phyloP scores from a whole-genome alignment of 1,140 invertebrate genomes.

The Bursaphelenchus mucronatus region DNA sequence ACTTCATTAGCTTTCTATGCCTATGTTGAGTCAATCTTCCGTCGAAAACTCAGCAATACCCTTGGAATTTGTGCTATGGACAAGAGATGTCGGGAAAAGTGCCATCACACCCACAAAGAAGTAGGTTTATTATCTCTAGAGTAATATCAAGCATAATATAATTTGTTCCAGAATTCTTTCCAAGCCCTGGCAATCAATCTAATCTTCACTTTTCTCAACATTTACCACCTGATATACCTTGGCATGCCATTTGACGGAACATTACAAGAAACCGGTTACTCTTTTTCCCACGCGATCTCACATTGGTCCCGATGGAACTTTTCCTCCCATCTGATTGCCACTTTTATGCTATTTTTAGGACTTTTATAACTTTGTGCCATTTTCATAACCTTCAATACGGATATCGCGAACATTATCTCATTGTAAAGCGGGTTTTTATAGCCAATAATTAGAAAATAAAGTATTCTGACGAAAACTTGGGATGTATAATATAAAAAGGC shows the following conservation, averaged over 20 bases:
- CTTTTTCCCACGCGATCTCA: conserved; percentile 27
- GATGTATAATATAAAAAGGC: too few species aligned
- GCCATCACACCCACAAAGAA: conserved; percentile 1
- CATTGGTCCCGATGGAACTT: conserved; percentile 32
- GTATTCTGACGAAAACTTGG: too few species aligned
- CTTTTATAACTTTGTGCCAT: neutral
- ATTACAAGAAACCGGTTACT: conserved; percentile 28
- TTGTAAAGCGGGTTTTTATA: too few species aligned
- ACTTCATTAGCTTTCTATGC: conserved; percentile 35
- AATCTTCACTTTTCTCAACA: conserved; percentile 29
- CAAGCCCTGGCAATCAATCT: conserved; percentile 15
- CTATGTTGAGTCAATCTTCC: conserved; percentile 28
- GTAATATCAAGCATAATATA: neutral
- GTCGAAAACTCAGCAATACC: conserved; percentile 7
- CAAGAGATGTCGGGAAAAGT: conserved; percentile 5
- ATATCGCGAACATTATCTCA: too few species aligned
- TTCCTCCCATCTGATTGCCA: conserved; percentile 29
- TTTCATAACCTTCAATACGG: too few species aligned
- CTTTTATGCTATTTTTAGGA: conserved; percentile 15
- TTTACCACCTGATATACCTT: conserved; percentile 36
- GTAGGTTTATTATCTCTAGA: neutral
- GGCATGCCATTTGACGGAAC: conserved; percentile 29
- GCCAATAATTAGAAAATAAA: too few species aligned
- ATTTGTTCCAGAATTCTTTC: conserved; percentile 24
- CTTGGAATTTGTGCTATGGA: conserved; percentile 24